Evolutionary conservation across 1,140 invertebrate genomes (phyloP), one percentile per base, ranked within the genome.

Genomic region (Amyelois transitella): DNA sequence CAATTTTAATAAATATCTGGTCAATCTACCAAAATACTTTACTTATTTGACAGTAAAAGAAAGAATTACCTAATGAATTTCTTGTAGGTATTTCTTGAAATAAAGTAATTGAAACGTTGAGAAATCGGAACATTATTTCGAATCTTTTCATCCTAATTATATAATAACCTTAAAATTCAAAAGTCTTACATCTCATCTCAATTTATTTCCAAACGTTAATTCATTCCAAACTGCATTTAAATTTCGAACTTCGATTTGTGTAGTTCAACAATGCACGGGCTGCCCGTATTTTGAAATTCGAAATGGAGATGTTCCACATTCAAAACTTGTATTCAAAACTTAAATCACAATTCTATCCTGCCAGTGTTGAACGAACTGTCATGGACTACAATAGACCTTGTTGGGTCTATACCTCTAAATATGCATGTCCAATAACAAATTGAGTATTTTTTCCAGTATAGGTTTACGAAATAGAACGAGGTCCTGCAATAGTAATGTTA

Each of bases 281-380:
- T 18, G 21, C 32, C 25, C 25, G 12, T 28, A 64, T 67, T 62
- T 58, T 25, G 63, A 60, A 59, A 62, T 69, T 14, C 22, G 61
- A 66, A 67, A 72, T 68, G 68, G 55, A 72, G 64, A 72, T 52
- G 60, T 72, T 73, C 63, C 62, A 66, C 69, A 66, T 67, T 64
- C 64, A 67, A 72, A 38, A 66, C 49, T 53, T 56, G 43, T 63
- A 58, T 60, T 51, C 57, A 62, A 66, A 58, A n/a, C n/a, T n/a
- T n/a, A n/a, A 53, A 55, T 38, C n/a, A n/a, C 52, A 21, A 59
- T 45, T 57, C 58, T 50, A 45, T 32, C 48, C 51, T 32, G 43
- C 28, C 58, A 60, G 58, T 71, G 72, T 77, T 77, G 68, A 65
- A 62, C 55, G 62, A 75, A 60, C 69, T 77, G 74, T 74, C 71